Percentiles rank a stretch among this genome's conserved stretches.
These are phyloP conservation scores for Tupaia tana DNA, from an alignment of 2,113 vertebrate species.

Conservation along the genomic window DNA sequence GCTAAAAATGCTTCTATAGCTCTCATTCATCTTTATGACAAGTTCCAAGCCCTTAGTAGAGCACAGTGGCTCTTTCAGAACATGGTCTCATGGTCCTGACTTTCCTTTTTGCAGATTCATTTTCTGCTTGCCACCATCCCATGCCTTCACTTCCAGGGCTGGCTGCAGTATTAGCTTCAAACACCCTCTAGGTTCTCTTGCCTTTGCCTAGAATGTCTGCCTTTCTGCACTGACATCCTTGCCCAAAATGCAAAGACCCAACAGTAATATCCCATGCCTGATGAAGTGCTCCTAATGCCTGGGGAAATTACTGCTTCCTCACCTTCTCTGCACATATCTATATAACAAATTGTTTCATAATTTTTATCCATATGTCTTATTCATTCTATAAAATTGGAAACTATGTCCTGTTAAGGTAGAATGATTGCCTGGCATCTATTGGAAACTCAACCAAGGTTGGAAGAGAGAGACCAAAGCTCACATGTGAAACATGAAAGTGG, in stretches of 20 bases:
- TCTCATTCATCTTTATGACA: not conserved
- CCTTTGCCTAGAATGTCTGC: not conserved
- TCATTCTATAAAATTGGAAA: not conserved
- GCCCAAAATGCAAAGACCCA: not conserved
- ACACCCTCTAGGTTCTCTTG: not conserved
- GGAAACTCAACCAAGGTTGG: not conserved
- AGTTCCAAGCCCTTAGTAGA: not conserved
- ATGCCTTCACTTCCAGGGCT: too few species aligned
- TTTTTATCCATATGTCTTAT: not conserved
- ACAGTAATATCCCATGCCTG: not conserved
- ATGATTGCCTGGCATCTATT: not conserved
- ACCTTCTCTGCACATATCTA: not conserved
- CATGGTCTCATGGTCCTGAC: fast-evolving
- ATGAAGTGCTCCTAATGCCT: not conserved
- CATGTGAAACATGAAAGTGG: not conserved
- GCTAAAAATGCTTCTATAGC: not conserved
- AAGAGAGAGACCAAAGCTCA: not conserved
- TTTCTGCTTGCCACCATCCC: not conserved
- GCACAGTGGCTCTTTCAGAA: fast-evolving
- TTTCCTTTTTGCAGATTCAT: too few species aligned
- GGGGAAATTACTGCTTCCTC: not conserved
- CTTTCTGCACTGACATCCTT: not conserved
- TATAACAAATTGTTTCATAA: not conserved
- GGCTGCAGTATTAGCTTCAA: too few species aligned
- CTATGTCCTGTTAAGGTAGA: not conserved